phyloP scores from a whole-genome alignment of 2,888 invertebrate genomes.

The Xylota sylvarum region DNA sequence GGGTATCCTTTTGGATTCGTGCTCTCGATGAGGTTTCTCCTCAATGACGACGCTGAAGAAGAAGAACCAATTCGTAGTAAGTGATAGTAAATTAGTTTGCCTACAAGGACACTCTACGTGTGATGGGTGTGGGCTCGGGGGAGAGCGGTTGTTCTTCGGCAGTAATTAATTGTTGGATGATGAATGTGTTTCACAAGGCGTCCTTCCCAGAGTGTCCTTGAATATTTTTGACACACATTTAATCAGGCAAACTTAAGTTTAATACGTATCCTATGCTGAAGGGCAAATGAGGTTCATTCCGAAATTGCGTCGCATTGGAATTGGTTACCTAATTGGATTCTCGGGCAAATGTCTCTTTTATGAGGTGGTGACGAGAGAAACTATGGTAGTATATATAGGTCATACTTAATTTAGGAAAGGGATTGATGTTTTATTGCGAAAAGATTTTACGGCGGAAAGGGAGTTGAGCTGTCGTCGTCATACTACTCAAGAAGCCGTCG shows the following conservation, averaged over 20 bases:
- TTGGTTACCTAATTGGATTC: constrained; percentile 6
- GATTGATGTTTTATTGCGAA: neutral
- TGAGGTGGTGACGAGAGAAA: neutral
- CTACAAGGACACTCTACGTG: constrained; percentile 18
- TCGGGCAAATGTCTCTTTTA: constrained; percentile 8
- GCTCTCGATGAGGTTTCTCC: neutral
- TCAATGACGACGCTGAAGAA: neutral
- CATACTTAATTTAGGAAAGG: neutral
- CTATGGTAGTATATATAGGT: neutral
- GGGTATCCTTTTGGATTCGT: neutral
- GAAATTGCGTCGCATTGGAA: neutral
- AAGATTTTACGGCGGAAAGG: neutral
- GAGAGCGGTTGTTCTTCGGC: neutral
- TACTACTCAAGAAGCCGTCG: too few species aligned
- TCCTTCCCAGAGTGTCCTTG: neutral
- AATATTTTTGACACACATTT: constrained; percentile 19
- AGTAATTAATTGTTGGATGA: constrained; percentile 48
- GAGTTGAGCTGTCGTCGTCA: too few species aligned
- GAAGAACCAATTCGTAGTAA: constrained; percentile 40
- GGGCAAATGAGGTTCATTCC: neutral
- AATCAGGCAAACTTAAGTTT: constrained; percentile 25
- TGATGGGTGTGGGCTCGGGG: neutral
- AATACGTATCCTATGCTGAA: neutral
- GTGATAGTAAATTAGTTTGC: constrained; percentile 40
- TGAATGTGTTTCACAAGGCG: constrained; percentile 7